Base-by-base conservation (phyloP, 2,888 invertebrate species). In the Sesamia inferens region DNA sequence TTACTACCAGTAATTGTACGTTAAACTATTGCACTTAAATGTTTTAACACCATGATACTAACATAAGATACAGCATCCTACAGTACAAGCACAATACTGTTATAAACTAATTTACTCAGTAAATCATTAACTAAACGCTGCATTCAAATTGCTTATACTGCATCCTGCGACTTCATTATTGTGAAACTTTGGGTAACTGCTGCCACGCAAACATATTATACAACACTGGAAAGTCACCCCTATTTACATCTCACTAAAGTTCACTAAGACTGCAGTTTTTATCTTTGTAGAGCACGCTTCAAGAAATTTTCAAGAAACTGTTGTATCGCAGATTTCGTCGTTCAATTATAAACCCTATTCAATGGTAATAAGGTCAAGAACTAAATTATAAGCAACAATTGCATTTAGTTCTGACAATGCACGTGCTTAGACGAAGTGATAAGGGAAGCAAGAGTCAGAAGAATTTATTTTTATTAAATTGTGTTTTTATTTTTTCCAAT, bases 141-240 rank as follows among this genome's bases (percentile, higher is more conserved):
- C 76, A 85, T 81, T 81, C 76, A 77, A 71, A 85, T 79, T 76
- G 75, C 80, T 81, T 82, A 74, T 71, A 78, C 79, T 87, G 85
- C 87, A 87, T 85, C 87, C 88, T 85, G 85, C 78, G 79, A 84
- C 86, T 89, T 87, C 87, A 88, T 90, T 90, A 89, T 88, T 87
- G 83, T 76, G 73, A 75, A 85, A 85, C 83, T 85, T 84, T 61
- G 59, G 62, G 47, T 65, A 54, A 66, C 61, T 65, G 14, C 51
- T 63, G 16, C 69, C 66, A 63, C 22, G n/a, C 39, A 51, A 81
- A 48, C 5, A 42, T 19, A 31, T 39, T 13, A 5, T 19, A 1
- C 39, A 47, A 62, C 54, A 71, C 8, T 10, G 2, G 5, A 85
- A 31, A 71, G 47, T 11, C 13, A 48, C 10, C 55, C 11, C 31